Evolutionary conservation across 2,797 vertebrate genomes (phyloP), one percentile per base, ranked within the genome.

Genomic region (Simalia tracyae): DNA sequence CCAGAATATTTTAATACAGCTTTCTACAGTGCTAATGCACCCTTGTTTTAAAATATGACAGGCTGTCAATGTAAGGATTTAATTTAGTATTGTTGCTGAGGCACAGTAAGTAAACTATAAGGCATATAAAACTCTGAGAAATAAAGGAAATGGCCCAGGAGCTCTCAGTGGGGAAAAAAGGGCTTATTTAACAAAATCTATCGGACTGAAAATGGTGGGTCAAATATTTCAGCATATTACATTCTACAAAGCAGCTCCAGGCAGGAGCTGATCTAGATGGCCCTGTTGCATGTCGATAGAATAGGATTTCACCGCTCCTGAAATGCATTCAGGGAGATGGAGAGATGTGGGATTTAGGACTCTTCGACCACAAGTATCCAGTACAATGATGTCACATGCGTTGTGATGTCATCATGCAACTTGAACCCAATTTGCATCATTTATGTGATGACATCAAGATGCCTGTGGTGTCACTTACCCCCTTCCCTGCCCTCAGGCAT

Each of bases 11-110:
- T 92, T 36, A 91, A 84, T 89, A 95, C 93, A 81, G 60, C 84
- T 94, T 93, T 91, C 92, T 89, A 92, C 84, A n/a, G 85, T 59
- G 61, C 90, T 89, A 5, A 28, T 93, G 91, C 84, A 90, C 14
- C 46, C 85, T 36, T 22, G 10, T 57, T 24, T 84, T 5, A 36
- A 46, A 87, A 15, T 50, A 85, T 61, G 88, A 91, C 1, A 76
- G 7, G 17, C 0, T 68, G 57, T 10, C 88, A 95, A 63, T 1
- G 64, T 0, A 6, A 90, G 42, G 84, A 87, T 50, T 84, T 92
- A 72, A 92, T 88, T 94, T 90, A 86, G 50, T 66, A 64, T 88
- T 0, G 12, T 88, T 93, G 94, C 89, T 64, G 94, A 88, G 72
- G 10, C 46, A 50, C 22, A 57, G 10, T 2, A 93, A 60, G 31